phyloP scores from a whole-genome alignment of 92 coral and sea anemone species.

The Phenganax subtilis region DNA sequence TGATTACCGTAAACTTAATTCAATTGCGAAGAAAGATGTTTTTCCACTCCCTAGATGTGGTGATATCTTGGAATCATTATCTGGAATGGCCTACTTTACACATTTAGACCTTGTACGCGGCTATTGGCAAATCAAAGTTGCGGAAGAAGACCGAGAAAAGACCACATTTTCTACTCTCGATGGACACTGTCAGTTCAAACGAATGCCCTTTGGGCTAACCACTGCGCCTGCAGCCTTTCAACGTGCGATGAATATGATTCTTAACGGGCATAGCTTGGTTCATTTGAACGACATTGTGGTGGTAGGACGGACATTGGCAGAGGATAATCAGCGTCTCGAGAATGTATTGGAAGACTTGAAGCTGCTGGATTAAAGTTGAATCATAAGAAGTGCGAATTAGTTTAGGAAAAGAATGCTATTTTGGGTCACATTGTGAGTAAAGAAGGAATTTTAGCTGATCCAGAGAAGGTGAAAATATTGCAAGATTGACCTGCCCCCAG shows the following conservation, averaged over 20 bases:
- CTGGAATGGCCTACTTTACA: conserved; percentile 46
- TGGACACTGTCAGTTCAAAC: conserved; percentile 46
- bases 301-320: conserved; percentile 43
- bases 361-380: conserved; percentile 42
- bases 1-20: conserved; percentile 41
- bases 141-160: conserved; percentile 46
- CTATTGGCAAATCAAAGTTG: conserved; percentile 47
- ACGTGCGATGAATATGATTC: conserved; percentile 44
- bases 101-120: conserved; percentile 45
- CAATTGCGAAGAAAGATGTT: conserved; percentile 36
- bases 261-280: conserved; percentile 48
- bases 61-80: conserved; percentile 43
- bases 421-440: conserved; percentile 35
- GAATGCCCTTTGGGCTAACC: conserved; percentile 37
- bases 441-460: conserved; percentile 32
- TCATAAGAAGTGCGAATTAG: conserved; percentile 18
- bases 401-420: not conserved
- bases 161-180: conserved; percentile 50
- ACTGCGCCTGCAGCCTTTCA: conserved; percentile 53
- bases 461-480: conserved; percentile 13
- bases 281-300: conserved; percentile 48
- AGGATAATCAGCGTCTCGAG: conserved; percentile 44
- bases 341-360: conserved; percentile 38
- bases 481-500: conserved; percentile 21
- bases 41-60: conserved; percentile 43